Conservation (phyloP, 2,888 invertebrate genomes). For the Tachina grossa region DNA sequence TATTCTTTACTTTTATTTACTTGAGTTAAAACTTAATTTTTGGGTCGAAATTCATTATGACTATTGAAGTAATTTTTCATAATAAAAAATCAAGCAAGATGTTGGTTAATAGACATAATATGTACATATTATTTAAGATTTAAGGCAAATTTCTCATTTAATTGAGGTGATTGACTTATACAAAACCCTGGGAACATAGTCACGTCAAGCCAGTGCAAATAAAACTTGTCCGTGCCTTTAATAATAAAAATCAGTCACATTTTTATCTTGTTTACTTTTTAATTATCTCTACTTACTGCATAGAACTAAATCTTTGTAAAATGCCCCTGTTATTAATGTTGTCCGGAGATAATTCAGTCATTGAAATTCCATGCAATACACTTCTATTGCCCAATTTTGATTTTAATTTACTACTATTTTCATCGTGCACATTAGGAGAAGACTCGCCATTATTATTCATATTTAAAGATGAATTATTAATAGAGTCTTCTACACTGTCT, state of each 20-base stretch:
- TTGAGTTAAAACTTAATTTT: too few relatives aligned
- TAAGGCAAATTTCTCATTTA: too few relatives aligned
- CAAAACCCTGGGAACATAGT: too few relatives aligned
- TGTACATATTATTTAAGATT: too few relatives aligned
- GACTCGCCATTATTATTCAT: background rate
- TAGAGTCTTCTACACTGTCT: background rate
- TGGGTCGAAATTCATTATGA: too few relatives aligned
- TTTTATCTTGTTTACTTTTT: background rate
- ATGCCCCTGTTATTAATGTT: conserved; percentile 13
- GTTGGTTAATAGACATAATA: too few relatives aligned
- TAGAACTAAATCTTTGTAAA: conserved; percentile 59
- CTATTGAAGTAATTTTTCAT: too few relatives aligned
- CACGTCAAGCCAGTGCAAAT: too few relatives aligned
- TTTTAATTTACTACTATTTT: background rate
- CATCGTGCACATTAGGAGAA: background rate
- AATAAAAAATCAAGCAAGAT: too few relatives aligned
- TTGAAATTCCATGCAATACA: conserved; percentile 73
- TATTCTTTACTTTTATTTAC: too few relatives aligned
- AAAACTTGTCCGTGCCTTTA: background rate
- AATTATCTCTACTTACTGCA: conserved; percentile 68
- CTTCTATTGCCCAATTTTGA: conserved; percentile 14
- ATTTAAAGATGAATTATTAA: conserved; percentile 4
- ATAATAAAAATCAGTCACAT: background rate
- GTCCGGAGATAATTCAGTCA: conserved; percentile 72
- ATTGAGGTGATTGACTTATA: too few relatives aligned